phyloP scores from a whole-genome alignment of 1,140 invertebrate species.

The Drosophila tsacasi region DNA sequence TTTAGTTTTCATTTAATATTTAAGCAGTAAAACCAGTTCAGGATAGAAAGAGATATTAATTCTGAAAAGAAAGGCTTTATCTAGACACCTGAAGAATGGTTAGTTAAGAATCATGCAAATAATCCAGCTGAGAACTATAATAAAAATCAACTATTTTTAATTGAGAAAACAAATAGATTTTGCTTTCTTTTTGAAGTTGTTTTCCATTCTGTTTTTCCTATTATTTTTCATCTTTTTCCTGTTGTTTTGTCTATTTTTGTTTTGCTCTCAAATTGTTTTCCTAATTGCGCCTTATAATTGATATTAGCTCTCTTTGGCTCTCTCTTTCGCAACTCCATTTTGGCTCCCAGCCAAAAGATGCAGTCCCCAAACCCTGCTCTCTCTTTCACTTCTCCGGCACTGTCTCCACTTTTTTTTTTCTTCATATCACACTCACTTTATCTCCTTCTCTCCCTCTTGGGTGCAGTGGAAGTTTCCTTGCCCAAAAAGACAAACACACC shows the following conservation, averaged over 20 bases:
- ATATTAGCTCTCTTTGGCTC: slow-evolving; percentile 49
- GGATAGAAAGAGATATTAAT: background rate
- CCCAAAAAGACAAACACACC: slow-evolving; percentile 21
- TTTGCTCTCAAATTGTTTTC: slow-evolving; percentile 50
- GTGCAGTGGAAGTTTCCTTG: slow-evolving; percentile 18
- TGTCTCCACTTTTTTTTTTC: slow-evolving; percentile 11
- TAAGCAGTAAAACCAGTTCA: background rate
- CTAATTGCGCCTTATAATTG: slow-evolving; percentile 71
- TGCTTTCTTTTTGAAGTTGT: slow-evolving; percentile 8
- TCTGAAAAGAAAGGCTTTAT: background rate
- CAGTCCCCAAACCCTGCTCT: slow-evolving; percentile 20
- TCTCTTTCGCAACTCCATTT: slow-evolving; percentile 43
- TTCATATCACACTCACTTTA: slow-evolving; percentile 1
- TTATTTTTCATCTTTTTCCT: slow-evolving; percentile 6
- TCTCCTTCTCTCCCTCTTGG: slow-evolving; percentile 7
- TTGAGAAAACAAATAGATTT: slow-evolving; percentile 1
- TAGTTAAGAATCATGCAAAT: background rate
- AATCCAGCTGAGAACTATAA: background rate
- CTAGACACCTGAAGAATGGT: background rate
- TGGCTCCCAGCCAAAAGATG: slow-evolving; percentile 64
- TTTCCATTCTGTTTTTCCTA: background rate
- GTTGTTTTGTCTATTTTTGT: slow-evolving; percentile 18
- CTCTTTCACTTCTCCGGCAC: background rate
- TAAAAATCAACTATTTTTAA: too few relatives aligned
- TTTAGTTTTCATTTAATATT: background rate